Percentiles rank a stretch among this genome's conserved stretches.
phyloP scores from a whole-genome alignment of 2,797 vertebrate genomes.

The Austrolebias charrua region DNA sequence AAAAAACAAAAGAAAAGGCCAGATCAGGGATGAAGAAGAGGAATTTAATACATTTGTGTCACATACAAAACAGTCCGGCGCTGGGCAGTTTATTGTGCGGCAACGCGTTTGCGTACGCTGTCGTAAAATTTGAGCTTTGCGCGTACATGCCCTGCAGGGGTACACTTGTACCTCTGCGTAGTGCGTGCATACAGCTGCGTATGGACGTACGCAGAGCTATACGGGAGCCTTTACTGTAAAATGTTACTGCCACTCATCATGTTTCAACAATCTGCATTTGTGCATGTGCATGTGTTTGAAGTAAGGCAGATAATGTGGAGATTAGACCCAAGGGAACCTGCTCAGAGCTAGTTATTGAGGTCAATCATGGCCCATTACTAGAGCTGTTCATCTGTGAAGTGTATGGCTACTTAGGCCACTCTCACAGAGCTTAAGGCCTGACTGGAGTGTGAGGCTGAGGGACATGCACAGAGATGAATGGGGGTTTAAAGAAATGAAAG shows the following conservation, averaged over 20 bases:
- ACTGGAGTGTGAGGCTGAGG: constrained; percentile 59
- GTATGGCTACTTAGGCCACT: constrained; percentile 74
- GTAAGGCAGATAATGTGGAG: constrained; percentile 66
- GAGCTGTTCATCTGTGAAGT: constrained; percentile 75
- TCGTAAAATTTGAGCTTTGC: no score
- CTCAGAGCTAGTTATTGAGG: constrained; percentile 63
- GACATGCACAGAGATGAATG: constrained; percentile 35
- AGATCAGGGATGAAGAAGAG: no score
- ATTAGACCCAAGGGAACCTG: constrained; percentile 66
- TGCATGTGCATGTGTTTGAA: constrained; percentile 50
- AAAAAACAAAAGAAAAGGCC: no score
- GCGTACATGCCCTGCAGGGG: no score
- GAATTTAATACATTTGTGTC: no score
- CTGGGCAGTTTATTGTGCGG: no score
- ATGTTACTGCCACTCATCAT: constrained; percentile 37
- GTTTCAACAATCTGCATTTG: constrained; percentile 44
- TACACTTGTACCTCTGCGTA: no score
- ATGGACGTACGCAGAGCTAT: no score
- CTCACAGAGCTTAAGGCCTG: constrained; percentile 74
- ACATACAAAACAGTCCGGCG: no score
- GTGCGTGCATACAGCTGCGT: no score
- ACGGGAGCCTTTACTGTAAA: no score
- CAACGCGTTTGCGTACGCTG: no score
- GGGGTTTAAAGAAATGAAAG: constrained; percentile 30
- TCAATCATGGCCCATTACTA: constrained; percentile 74